Evolutionary conservation across 2,797 vertebrate species (phyloP).

Genomic region (Simalia tracyae): DNA sequence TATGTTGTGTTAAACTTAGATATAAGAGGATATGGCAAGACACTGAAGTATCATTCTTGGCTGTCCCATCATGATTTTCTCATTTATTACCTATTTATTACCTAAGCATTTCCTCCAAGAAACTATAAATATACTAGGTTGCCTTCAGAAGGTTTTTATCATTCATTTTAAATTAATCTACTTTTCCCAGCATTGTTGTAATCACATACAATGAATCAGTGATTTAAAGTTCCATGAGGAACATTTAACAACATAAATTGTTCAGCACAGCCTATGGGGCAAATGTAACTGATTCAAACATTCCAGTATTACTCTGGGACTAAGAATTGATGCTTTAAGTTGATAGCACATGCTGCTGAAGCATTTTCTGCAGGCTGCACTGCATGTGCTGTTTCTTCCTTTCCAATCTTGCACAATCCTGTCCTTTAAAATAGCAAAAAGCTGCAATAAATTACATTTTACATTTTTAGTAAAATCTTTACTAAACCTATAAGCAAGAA

Average conservation of each 20-base stretch:
- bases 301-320: constrained; percentile 16
- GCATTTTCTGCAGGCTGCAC: constrained; percentile 41
- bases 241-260: not conserved
- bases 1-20: too few species aligned
- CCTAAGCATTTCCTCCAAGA: not conserved
- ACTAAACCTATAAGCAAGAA: constrained; percentile 61
- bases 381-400: constrained; percentile 39
- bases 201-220: constrained; percentile 11
- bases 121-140: not conserved
- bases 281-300: constrained; percentile 11
- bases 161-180: constrained; percentile 10
- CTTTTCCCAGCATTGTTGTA: not conserved
- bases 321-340: constrained; percentile 31
- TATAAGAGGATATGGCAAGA: too few species aligned
- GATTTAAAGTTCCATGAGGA: not conserved
- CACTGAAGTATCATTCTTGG: not conserved
- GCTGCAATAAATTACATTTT: constrained; percentile 66
- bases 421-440: constrained; percentile 41
- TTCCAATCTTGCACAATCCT: not conserved
- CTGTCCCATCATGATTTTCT: not conserved
- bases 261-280: not conserved
- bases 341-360: constrained; percentile 15
- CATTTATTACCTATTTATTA: not conserved
- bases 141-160: not conserved
- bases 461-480: constrained; percentile 56